Percentiles rank a stretch among this genome's conserved stretches.
phyloP scores from a whole-genome alignment of 2,888 invertebrate genomes.

The Papilio protenor region DNA sequence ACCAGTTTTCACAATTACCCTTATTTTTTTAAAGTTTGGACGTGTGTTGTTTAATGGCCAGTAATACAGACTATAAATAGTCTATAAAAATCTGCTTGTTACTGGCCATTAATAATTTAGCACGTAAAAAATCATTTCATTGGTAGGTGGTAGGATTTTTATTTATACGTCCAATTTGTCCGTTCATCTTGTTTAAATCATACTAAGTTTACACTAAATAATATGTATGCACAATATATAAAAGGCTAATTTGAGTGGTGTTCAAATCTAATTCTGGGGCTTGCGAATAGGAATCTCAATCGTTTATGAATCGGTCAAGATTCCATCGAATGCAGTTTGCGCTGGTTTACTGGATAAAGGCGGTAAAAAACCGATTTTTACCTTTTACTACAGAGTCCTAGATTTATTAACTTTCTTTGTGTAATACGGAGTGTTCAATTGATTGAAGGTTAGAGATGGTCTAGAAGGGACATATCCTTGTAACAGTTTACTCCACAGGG shows the following conservation, averaged over 20 bases:
- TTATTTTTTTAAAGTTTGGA: not conserved
- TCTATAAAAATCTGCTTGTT: not conserved
- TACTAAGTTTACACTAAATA: not conserved
- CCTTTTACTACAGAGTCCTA: not conserved
- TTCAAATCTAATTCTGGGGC: not conserved
- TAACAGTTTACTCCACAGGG: slow-evolving; percentile 9
- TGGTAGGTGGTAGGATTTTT: not conserved
- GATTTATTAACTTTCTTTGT: not conserved
- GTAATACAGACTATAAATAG: too few species aligned
- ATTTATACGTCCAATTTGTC: not conserved
- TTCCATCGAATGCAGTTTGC: not conserved
- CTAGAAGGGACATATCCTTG: slow-evolving; percentile 4
- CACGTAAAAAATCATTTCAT: not conserved
- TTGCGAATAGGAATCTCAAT: not conserved
- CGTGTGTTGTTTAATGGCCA: not conserved
- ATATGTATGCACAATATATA: not conserved
- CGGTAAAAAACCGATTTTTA: not conserved
- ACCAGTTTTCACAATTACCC: not conserved
- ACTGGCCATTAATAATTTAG: not conserved
- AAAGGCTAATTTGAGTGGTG: not conserved
- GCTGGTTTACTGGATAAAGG: not conserved
- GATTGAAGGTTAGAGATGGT: not conserved
- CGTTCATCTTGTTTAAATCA: not conserved
- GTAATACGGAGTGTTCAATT: not conserved
- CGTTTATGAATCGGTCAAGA: not conserved